Evolutionary conservation across 2,797 vertebrate species (phyloP).

Genomic region (Poeciliopsis paucimaculata): DNA sequence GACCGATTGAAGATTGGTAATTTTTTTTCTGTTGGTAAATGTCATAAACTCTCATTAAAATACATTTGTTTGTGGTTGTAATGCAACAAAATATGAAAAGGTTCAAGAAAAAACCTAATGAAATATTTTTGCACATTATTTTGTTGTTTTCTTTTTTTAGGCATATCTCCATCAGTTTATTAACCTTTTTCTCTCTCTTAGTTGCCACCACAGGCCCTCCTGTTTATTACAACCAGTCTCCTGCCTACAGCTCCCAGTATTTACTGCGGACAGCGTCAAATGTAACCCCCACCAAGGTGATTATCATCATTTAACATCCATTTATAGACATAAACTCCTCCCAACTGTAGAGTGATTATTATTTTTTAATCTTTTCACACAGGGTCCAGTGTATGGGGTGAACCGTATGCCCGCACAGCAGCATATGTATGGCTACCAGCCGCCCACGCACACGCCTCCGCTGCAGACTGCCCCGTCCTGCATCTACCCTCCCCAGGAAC

Average conservation of each 20-base stretch:
- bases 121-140: background rate
- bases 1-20: no score
- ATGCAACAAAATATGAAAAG: background rate
- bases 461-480: conserved; percentile 88
- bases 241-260: conserved; percentile 95
- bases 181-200: conserved; percentile 28
- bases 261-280: conserved; percentile 92
- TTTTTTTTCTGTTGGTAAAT: background rate
- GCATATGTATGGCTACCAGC: conserved; percentile 92
- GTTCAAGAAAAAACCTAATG: background rate
- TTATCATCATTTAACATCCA: conserved; percentile 1
- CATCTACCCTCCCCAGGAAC: conserved; percentile 93
- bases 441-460: conserved; percentile 92
- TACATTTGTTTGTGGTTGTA: background rate
- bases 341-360: background rate
- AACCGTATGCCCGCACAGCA: conserved; percentile 93
- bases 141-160: no score
- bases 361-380: conserved; percentile 18
- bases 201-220: conserved; percentile 93
- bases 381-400: conserved; percentile 92
- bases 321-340: conserved; percentile 3
- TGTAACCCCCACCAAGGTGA: conserved; percentile 96
- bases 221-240: conserved; percentile 92
- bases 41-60: background rate
- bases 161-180: background rate